These are phyloP conservation scores for Oreochromis grahami DNA, from an alignment of 2,797 vertebrate species.

Conservation along the genomic window DNA sequence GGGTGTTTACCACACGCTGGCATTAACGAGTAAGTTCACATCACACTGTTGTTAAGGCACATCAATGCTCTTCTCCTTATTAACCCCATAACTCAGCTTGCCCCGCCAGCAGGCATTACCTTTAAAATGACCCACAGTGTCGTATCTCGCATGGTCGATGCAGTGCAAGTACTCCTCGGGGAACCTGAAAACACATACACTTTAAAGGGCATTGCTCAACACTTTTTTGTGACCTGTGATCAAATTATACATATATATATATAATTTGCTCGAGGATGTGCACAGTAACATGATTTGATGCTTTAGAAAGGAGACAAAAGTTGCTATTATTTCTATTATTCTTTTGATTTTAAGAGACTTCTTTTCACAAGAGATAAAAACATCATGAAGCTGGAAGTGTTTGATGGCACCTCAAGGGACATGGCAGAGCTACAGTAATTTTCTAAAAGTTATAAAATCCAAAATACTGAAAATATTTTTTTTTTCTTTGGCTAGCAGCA, in stretches of 20 bases:
- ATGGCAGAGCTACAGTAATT: background rate
- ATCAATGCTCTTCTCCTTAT: slow-evolving; percentile 57
- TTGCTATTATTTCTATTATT: background rate
- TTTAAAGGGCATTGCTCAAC: background rate
- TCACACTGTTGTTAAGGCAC: slow-evolving; percentile 33
- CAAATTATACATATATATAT: slow-evolving; percentile 10
- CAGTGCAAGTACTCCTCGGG: slow-evolving; percentile 27
- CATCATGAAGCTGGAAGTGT: background rate
- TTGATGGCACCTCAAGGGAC: background rate
- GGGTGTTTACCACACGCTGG: slow-evolving; percentile 18
- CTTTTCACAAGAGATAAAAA: background rate
- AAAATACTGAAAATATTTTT: background rate
- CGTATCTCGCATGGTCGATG: slow-evolving; percentile 40
- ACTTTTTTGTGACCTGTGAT: slow-evolving; percentile 11
- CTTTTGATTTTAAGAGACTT: background rate
- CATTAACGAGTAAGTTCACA: slow-evolving; percentile 38
- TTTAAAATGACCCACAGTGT: slow-evolving; percentile 37
- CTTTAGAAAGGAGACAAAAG: background rate
- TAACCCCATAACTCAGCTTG: slow-evolving; percentile 68
- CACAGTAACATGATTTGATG: background rate
- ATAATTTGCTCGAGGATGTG: background rate
- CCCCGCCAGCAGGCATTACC: slow-evolving; percentile 12
- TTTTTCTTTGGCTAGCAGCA: background rate
- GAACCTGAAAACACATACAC: background rate
- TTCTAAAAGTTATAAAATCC: background rate